A percentile compares a stretch with the other conserved stretches of the same genome.
phyloP scores from a whole-genome alignment of 2,888 invertebrate genomes.

The Calameuta pallipes region DNA sequence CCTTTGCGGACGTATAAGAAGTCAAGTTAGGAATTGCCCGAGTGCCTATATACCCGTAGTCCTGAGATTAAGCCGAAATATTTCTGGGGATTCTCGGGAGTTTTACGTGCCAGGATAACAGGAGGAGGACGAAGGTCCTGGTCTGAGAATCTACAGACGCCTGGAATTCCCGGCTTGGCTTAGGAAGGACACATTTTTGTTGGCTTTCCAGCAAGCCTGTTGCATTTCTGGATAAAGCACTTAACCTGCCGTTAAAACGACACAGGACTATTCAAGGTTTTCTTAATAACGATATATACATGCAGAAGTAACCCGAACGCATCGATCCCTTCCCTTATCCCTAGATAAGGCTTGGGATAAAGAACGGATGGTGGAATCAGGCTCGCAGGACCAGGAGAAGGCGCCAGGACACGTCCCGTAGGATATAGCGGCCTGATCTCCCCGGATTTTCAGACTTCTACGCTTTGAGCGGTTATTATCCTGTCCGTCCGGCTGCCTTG shows the following conservation, averaged over 20 bases:
- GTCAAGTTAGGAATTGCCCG: neutral
- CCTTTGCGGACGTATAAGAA: neutral
- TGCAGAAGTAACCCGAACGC: neutral
- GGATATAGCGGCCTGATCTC: slow-evolving; percentile 52
- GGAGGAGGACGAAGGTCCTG: slow-evolving; percentile 26
- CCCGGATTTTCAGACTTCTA: slow-evolving; percentile 45
- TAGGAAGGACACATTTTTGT: neutral
- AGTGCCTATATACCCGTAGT: neutral
- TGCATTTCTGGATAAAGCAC: slow-evolving; percentile 27
- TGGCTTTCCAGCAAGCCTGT: slow-evolving; percentile 38
- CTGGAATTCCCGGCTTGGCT: neutral
- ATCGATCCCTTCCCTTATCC: slow-evolving; percentile 21
- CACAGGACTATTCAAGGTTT: neutral
- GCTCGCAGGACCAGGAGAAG: slow-evolving; percentile 42
- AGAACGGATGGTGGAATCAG: slow-evolving; percentile 48
- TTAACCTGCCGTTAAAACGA: neutral
- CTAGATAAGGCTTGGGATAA: slow-evolving; percentile 51
- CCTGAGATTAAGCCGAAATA: slow-evolving; percentile 11
- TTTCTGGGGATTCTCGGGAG: slow-evolving; percentile 38
- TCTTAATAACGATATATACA: too few relatives aligned
- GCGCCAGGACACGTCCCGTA: slow-evolving; percentile 16
- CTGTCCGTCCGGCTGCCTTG: slow-evolving; percentile 30
- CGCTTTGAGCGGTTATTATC: slow-evolving; percentile 29
- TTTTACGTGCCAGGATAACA: slow-evolving; percentile 48
- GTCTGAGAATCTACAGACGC: slow-evolving; percentile 4